A percentile compares a stretch with the other conserved stretches of the same genome.
phyloP scores from a whole-genome alignment of 35 echinoderm and acorn worm species.

The Acanthaster planci region DNA sequence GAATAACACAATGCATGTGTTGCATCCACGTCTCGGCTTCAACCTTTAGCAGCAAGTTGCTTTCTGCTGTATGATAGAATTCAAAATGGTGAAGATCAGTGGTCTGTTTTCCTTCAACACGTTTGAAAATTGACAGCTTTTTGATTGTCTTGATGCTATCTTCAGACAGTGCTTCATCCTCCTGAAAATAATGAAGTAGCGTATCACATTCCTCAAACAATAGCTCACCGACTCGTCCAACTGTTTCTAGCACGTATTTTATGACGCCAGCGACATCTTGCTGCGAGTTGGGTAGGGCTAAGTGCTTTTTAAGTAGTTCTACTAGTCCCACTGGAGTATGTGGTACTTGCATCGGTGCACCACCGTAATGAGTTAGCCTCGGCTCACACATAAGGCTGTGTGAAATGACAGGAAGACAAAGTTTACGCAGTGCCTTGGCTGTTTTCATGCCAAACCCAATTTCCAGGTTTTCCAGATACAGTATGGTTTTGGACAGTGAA shows the following conservation, averaged over 20 bases:
- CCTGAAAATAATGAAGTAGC: constrained; percentile 22
- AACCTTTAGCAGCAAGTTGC: not conserved
- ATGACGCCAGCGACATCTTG: not conserved
- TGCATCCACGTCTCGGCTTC: not conserved
- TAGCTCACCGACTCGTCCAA: not conserved
- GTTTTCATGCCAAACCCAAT: not conserved
- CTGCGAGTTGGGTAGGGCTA: not conserved
- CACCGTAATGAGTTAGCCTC: no score
- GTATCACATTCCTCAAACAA: not conserved
- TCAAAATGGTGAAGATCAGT: not conserved
- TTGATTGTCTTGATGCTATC: constrained; percentile 19
- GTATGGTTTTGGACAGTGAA: constrained; percentile 12
- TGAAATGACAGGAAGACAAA: not conserved
- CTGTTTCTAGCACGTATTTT: not conserved
- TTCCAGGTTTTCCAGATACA: constrained; percentile 11
- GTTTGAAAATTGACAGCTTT: constrained; percentile 3
- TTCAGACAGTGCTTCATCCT: constrained; percentile 1
- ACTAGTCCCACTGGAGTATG: not conserved
- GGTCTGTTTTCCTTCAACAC: not conserved
- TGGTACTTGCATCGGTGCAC: not conserved
- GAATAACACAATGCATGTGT: not conserved
- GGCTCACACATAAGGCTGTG: not conserved
- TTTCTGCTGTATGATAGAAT: not conserved
- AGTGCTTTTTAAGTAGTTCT: not conserved
- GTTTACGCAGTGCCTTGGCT: not conserved